These are phyloP conservation scores for Corydoras sp. DNA, from an alignment of 2,113 vertebrate genomes.

Conservation along the genomic window DNA sequence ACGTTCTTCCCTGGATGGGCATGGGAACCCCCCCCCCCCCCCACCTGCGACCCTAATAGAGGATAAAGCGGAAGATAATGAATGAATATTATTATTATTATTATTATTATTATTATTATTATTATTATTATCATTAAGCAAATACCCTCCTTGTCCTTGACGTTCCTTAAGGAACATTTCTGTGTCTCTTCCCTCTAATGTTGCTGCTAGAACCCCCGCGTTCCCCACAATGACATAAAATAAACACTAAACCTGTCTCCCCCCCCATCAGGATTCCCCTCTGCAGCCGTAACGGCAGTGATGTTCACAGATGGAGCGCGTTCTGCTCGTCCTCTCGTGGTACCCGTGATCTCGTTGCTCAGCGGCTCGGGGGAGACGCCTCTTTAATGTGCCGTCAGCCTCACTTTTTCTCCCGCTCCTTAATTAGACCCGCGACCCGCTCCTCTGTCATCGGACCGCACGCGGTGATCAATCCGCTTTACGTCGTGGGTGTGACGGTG, in stretches of 20 bases:
- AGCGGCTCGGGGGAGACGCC: constrained; percentile 37
- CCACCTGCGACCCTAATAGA: no score
- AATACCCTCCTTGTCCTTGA: no score
- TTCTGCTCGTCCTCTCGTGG: constrained; percentile 56
- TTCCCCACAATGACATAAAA: neutral
- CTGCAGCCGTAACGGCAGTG: neutral
- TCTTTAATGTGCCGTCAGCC: constrained; percentile 53
- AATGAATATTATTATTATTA: no score
- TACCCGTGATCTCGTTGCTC: constrained; percentile 67
- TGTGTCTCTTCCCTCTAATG: no score
- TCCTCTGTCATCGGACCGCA: constrained; percentile 67
- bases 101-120: no score
- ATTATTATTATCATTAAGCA: no score
- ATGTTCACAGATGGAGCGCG: constrained; percentile 36
- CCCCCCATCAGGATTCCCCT: neutral
- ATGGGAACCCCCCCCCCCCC: no score
- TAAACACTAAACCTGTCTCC: neutral
- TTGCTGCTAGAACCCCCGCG: constrained; percentile 26
- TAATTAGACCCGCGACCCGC: constrained; percentile 66
- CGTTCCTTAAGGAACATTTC: no score
- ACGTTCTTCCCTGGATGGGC: no score
- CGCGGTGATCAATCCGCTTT: constrained; percentile 69
- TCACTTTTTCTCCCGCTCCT: constrained; percentile 48
- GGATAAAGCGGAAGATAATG: no score
- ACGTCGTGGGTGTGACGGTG: constrained; percentile 60